Evolutionary conservation across 2,797 vertebrate species (phyloP).

Genomic region (Monodelphis domestica): DNA sequence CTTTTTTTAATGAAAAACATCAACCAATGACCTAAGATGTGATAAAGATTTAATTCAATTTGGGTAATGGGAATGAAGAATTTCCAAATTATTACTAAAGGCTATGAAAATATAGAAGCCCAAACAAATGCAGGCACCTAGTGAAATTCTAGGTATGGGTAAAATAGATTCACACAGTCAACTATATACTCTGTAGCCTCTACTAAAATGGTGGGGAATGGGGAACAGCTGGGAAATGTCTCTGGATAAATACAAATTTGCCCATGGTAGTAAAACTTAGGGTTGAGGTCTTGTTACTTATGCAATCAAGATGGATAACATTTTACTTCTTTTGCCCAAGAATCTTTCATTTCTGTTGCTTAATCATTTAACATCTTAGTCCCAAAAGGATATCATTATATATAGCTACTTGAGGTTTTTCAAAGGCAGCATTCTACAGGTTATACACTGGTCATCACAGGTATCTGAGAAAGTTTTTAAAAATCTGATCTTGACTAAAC

Average conservation of each 20-base stretch:
- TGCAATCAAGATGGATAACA: neutral
- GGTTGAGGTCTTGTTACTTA: neutral
- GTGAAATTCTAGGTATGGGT: neutral
- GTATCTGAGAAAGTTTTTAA: constrained; percentile 40
- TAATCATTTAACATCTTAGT: constrained; percentile 15
- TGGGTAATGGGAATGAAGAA: neutral
- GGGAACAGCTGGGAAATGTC: neutral
- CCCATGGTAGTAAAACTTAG: neutral
- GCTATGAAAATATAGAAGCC: neutral
- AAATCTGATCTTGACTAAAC: constrained; percentile 25
- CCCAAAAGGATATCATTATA: neutral
- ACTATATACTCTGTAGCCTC: neutral
- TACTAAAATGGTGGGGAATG: neutral
- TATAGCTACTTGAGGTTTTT: neutral
- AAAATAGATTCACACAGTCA: neutral
- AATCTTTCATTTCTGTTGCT: neutral
- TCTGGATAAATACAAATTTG: neutral
- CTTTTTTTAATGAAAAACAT: constrained; percentile 28
- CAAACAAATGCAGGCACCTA: constrained; percentile 2
- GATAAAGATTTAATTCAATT: constrained; percentile 15
- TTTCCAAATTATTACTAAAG: neutral
- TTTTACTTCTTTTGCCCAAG: constrained; percentile 18
- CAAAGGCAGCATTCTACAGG: constrained; percentile 7
- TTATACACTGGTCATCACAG: neutral
- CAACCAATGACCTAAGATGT: neutral